Evolutionary conservation across 1,140 invertebrate genomes (phyloP), one percentile per base, ranked within the genome.

Genomic region (Arion vulgaris): DNA sequence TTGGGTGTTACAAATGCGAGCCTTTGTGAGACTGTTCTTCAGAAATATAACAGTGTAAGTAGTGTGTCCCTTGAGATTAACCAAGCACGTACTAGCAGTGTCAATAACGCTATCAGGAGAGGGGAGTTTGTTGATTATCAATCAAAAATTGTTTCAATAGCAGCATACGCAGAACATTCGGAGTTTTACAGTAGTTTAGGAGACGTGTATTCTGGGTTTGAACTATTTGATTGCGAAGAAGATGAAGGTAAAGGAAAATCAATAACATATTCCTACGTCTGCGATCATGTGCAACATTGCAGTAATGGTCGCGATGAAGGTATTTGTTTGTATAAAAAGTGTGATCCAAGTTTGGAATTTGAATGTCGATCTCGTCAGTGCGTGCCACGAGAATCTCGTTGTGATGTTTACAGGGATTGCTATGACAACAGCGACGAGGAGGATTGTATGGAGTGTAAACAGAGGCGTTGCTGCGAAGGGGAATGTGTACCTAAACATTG

Each of bases 341-440:
- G 38, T 39, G 39, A 74, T 17, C 39, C 38, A 4, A 41, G 39
- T 15, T 4, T 26, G 32, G 72, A 41, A 28, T 74, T 74, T 28
- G 23, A 15, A 11, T 74, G 72, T 51, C 32, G 36, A 1, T 74
- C 72, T n/a, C 13, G 72, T 1, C 38, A 74, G 45, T 45, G 72
- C 39, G 72, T 74, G 72, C 26, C 72, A 11, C 15, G 5, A 17
- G 72, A 74, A 28, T 19, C 38, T 28, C 36, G 7, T 11, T 74
- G 72, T 39, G 72, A 74, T n/a, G 15, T 74, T 34, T 74, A 38
- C 72, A 28, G 15, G 5, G 72, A 74, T 28, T 74, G 72, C 28
- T 32, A 28, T 28, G 72, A 74, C 72, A 39, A 19, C 9, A 38
- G 32, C 28, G 72, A 74, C n/a, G 72, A 74, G 39, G n/a, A 45